Evolutionary conservation across 2,888 invertebrate species (phyloP).

Genomic region (Rotaria socialis): DNA sequence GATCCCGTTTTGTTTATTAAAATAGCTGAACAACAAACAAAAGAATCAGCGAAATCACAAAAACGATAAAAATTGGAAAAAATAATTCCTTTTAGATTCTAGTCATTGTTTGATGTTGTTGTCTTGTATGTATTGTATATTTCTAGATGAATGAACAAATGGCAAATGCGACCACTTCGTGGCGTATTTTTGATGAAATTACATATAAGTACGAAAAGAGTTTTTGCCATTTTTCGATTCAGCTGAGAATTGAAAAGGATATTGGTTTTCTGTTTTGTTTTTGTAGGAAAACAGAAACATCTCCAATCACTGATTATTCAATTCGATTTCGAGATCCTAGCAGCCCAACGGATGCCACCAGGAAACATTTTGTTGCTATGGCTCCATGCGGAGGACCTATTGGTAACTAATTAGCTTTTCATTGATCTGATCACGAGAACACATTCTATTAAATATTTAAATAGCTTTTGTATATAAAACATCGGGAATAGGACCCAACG

Average conservation of each 20-base stretch:
- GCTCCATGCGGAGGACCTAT: conserved; percentile 27
- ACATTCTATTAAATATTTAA: not conserved
- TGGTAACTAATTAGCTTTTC: not conserved
- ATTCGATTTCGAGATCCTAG: not conserved
- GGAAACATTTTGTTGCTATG: conserved; percentile 5
- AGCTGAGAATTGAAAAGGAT: no score
- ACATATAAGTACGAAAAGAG: not conserved
- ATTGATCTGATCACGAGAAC: not conserved
- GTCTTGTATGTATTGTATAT: conserved; percentile 12
- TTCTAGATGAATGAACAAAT: conserved; percentile 23
- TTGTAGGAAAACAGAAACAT: not conserved
- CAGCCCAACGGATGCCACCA: not conserved
- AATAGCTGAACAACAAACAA: conserved; percentile 29
- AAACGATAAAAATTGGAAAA: not conserved
- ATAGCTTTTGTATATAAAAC: not conserved
- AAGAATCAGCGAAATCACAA: conserved; percentile 20
- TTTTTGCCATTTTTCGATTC: no score
- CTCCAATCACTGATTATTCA: not conserved
- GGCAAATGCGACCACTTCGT: not conserved
- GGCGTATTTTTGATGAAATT: conserved; percentile 32
- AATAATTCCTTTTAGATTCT: not conserved
- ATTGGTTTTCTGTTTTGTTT: no score
- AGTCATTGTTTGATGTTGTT: not conserved
- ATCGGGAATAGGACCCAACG: not conserved
- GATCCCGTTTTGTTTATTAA: not conserved